Conservation (phyloP, 2,888 invertebrate genomes). For the Aphrophora alni region DNA sequence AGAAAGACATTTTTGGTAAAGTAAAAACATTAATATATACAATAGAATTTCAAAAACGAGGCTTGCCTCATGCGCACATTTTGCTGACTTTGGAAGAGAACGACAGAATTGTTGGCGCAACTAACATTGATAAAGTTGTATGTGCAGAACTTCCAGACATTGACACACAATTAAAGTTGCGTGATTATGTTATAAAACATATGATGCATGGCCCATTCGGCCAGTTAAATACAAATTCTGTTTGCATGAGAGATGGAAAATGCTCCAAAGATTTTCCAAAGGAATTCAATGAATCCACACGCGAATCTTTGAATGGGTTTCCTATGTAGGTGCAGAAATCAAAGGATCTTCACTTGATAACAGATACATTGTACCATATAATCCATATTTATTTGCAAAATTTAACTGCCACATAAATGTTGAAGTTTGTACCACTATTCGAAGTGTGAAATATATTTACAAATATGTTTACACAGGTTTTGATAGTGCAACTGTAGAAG, state of each 20-base stretch:
- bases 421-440: constrained; percentile 3
- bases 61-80: no score
- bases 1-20: no score
- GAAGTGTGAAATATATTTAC: no score
- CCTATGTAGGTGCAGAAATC: constrained; percentile 10
- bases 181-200: constrained; percentile 16
- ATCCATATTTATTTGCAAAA: not conserved
- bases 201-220: constrained; percentile 12
- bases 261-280: constrained; percentile 9
- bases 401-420: constrained; percentile 13
- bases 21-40: no score
- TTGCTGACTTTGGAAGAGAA: no score
- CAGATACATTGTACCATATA: not conserved
- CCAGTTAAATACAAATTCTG: constrained; percentile 7
- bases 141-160: not conserved
- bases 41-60: no score
- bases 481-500: no score
- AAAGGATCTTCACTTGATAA: constrained; percentile 13
- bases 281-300: constrained; percentile 13
- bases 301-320: not conserved
- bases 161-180: constrained; percentile 12
- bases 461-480: no score
- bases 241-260: constrained; percentile 21
- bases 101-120: not conserved
- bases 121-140: not conserved